A percentile compares a stretch with the other conserved stretches of the same genome.
phyloP scores from a whole-genome alignment of 64 coral and sea anemone species.

The Stichodactyla helianthus region DNA sequence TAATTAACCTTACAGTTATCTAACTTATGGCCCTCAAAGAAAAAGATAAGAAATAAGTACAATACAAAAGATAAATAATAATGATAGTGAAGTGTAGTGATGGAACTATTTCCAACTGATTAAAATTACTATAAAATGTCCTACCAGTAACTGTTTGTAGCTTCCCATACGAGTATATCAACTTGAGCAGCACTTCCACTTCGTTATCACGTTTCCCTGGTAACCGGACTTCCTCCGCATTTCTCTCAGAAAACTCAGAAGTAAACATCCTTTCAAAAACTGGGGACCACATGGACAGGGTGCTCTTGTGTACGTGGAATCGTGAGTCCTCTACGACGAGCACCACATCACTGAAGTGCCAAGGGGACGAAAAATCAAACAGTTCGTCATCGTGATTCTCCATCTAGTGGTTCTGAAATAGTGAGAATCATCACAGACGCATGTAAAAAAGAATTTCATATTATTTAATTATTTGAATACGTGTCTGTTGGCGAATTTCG shows the following conservation, averaged over 20 bases:
- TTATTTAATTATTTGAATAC: too few species aligned
- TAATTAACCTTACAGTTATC: too few species aligned
- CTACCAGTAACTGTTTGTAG: constrained; percentile 20
- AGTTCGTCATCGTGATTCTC: neutral
- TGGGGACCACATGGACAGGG: constrained; percentile 63
- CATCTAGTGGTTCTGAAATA: neutral
- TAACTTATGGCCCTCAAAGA: too few species aligned
- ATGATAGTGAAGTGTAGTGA: too few species aligned
- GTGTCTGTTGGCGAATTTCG: too few species aligned
- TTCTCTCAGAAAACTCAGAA: constrained; percentile 45
- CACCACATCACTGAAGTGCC: constrained; percentile 65
- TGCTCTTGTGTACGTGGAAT: constrained; percentile 59
- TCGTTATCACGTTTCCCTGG: constrained; percentile 43
- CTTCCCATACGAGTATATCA: constrained; percentile 26
- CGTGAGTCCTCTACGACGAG: constrained; percentile 33
- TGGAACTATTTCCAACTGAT: too few species aligned
- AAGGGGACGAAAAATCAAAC: constrained; percentile 47
- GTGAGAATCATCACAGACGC: too few species aligned
- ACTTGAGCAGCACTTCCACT: constrained; percentile 36
- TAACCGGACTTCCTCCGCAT: constrained; percentile 41
- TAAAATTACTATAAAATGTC: neutral
- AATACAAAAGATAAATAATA: too few species aligned
- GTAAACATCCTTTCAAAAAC: constrained; percentile 66
- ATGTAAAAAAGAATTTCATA: too few species aligned
- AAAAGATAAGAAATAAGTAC: too few species aligned